Evolutionary conservation across 2,888 invertebrate species (phyloP).

Genomic region (Argyra leucocephala): DNA sequence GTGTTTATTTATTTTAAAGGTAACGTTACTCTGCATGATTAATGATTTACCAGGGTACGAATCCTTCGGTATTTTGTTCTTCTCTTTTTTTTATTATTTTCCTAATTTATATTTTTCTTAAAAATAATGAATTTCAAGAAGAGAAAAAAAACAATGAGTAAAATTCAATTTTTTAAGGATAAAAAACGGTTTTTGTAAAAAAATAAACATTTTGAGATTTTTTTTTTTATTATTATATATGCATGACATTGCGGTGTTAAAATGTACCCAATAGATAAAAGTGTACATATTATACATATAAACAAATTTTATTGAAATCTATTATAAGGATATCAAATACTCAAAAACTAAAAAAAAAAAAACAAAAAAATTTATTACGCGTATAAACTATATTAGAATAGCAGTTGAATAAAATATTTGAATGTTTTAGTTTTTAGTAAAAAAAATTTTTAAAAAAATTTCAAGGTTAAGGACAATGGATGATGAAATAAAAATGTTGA

Average conservation of each 20-base stretch:
- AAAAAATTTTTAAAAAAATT: not conserved
- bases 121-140: not conserved
- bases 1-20: not conserved
- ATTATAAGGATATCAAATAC: not conserved
- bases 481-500: too few relatives aligned
- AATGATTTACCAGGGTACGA: not conserved
- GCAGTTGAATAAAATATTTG: too few relatives aligned
- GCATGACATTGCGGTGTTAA: not conserved
- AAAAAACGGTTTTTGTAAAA: not conserved
- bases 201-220: not conserved
- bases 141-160: too few relatives aligned
- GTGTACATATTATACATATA: not conserved
- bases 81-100: too few relatives aligned
- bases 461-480: not conserved
- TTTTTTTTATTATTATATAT: not conserved
- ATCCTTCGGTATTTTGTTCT: not conserved
- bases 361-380: too few relatives aligned
- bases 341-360: not conserved
- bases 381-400: too few relatives aligned
- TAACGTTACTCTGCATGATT: constrained; percentile 3
- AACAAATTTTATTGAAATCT: too few relatives aligned
- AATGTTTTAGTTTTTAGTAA: too few relatives aligned
- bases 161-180: not conserved
- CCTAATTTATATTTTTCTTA: not conserved
- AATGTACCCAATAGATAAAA: not conserved